phyloP scores from a whole-genome alignment of 1,140 invertebrate species.

The Drosophila melanica region DNA sequence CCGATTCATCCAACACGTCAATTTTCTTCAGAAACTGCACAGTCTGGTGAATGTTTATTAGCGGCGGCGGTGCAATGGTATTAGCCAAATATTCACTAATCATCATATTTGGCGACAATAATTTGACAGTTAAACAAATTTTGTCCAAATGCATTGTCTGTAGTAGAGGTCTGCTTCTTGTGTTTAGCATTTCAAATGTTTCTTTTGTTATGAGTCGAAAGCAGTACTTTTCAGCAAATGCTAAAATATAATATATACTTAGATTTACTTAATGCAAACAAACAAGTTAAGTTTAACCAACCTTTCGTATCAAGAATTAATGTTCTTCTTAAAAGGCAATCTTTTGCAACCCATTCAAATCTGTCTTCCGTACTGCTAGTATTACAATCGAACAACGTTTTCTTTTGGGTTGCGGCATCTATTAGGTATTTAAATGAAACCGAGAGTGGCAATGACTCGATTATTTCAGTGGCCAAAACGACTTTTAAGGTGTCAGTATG shows the following conservation, averaged over 20 bases:
- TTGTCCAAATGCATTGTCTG: slow-evolving; percentile 66
- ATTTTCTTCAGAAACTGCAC: slow-evolving; percentile 93
- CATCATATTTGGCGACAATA: slow-evolving; percentile 54
- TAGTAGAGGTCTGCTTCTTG: slow-evolving; percentile 34
- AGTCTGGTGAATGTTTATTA: slow-evolving; percentile 90
- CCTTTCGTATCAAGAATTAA: slow-evolving; percentile 34
- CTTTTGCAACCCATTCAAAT: slow-evolving; percentile 65
- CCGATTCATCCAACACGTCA: slow-evolving; percentile 92
- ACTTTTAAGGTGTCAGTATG: slow-evolving; percentile 42
- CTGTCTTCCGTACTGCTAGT: slow-evolving; percentile 39
- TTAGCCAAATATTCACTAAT: slow-evolving; percentile 68
- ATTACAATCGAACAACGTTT: slow-evolving; percentile 33
- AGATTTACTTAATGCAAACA: neutral
- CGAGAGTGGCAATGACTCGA: slow-evolving; percentile 54
- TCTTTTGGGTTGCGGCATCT: slow-evolving; percentile 55
- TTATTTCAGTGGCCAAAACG: slow-evolving; percentile 65
- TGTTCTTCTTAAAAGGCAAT: slow-evolving; percentile 49
- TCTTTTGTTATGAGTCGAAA: slow-evolving; percentile 62
- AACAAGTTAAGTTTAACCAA: neutral
- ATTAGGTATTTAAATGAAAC: slow-evolving; percentile 67
- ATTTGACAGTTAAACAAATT: slow-evolving; percentile 64
- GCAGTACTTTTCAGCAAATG: slow-evolving; percentile 39
- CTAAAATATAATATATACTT: neutral
- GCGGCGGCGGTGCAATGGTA: slow-evolving; percentile 87
- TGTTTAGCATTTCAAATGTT: slow-evolving; percentile 29